Conservation (phyloP, 2,113 vertebrate genomes). For the Synchiropus splendidus region DNA sequence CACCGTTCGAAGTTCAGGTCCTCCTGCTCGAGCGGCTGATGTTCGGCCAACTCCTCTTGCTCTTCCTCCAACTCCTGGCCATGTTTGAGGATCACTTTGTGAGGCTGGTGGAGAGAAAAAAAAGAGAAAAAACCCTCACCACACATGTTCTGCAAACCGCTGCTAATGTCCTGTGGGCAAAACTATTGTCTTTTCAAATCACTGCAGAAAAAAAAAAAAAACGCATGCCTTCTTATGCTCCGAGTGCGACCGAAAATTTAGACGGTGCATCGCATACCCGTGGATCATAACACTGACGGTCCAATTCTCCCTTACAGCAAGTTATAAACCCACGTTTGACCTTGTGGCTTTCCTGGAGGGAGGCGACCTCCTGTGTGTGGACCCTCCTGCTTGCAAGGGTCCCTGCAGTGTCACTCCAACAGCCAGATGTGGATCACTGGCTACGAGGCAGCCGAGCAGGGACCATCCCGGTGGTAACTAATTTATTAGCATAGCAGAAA, state of each 20-base stretch:
- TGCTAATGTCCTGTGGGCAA: slow-evolving; percentile 21
- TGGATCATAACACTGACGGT: slow-evolving; percentile 36
- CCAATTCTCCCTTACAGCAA: slow-evolving; percentile 43
- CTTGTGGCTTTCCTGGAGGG: slow-evolving; percentile 57
- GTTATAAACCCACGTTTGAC: slow-evolving; percentile 56
- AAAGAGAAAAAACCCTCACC: slow-evolving; percentile 50
- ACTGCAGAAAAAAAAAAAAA: slow-evolving; percentile 31
- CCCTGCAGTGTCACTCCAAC: slow-evolving; percentile 49
- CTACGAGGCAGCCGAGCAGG: slow-evolving; percentile 12
- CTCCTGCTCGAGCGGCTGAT: slow-evolving; percentile 71
- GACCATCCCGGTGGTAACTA: too few relatives aligned
- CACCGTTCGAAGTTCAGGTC: slow-evolving; percentile 69
- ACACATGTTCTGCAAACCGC: slow-evolving; percentile 38
- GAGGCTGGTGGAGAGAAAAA: slow-evolving; percentile 52
- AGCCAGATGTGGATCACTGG: slow-evolving; percentile 63
- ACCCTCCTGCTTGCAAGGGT: slow-evolving; percentile 58
- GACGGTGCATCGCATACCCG: too few relatives aligned
- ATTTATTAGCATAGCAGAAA: too few relatives aligned
- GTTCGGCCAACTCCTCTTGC: slow-evolving; percentile 70
- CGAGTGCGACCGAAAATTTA: too few relatives aligned
- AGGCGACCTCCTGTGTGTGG: slow-evolving; percentile 55
- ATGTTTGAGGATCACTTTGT: slow-evolving; percentile 68
- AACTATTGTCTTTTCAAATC: slow-evolving; percentile 33
- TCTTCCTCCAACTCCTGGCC: slow-evolving; percentile 75
- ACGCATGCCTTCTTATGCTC: slow-evolving; percentile 7